These are phyloP conservation scores for Tubulanus polymorphus DNA, from an alignment of 2,888 invertebrate species.

Conservation along the genomic window DNA sequence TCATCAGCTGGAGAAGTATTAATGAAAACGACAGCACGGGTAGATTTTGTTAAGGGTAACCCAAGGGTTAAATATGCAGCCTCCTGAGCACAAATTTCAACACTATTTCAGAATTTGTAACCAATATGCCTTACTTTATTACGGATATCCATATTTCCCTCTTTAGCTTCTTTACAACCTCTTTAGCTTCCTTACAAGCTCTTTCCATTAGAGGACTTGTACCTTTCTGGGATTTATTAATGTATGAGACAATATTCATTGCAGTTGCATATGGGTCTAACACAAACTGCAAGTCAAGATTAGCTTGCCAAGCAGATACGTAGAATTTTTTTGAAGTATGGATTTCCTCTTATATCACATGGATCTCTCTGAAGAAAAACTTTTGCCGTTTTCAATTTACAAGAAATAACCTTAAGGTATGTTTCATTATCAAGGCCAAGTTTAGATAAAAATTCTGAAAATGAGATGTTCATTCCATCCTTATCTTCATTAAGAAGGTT, in stretches of 20 bases:
- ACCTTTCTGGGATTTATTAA: neutral
- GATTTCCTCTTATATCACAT: conserved; percentile 8
- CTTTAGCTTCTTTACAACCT: conserved; percentile 13
- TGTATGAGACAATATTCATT: conserved; percentile 1
- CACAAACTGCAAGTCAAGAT: neutral
- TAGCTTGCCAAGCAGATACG: conserved; percentile 5
- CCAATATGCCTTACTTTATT: conserved; percentile 16
- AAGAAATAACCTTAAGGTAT: conserved; percentile 11
- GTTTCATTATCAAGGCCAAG: conserved; percentile 13
- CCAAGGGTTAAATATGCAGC: conserved; percentile 21
- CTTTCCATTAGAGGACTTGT: conserved; percentile 4
- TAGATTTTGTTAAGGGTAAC: conserved; percentile 18
- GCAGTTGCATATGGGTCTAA: neutral
- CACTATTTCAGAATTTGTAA: neutral
- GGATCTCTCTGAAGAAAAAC: conserved; percentile 16
- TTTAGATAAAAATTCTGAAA: conserved; percentile 11
- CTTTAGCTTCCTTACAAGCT: conserved; percentile 15
- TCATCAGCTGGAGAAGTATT: conserved; percentile 15
- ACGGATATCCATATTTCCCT: conserved; percentile 10
- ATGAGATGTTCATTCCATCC: neutral
- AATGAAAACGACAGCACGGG: conserved; percentile 17
- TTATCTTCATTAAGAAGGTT: neutral
- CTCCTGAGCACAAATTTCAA: conserved; percentile 23
- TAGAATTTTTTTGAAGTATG: neutral
- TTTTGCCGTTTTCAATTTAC: conserved; percentile 13